Percentiles rank a stretch among this genome's conserved stretches.
Evolutionary conservation across 2,888 invertebrate species (phyloP).

Genomic region (Pocota personata): DNA sequence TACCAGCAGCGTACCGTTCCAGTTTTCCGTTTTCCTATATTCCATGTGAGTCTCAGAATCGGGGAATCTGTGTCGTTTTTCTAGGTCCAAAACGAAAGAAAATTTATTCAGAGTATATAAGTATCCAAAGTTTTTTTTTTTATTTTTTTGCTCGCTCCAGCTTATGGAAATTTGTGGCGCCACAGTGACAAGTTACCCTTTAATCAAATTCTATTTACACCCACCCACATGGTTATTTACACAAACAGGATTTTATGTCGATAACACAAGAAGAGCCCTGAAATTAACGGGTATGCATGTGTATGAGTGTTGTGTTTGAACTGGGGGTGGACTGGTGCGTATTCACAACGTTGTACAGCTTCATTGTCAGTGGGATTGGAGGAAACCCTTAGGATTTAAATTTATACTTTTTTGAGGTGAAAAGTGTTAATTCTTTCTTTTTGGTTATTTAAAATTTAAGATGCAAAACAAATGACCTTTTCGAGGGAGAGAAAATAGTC

Average conservation of each 20-base stretch:
- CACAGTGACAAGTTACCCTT: slow-evolving; percentile 78
- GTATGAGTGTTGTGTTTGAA: background rate
- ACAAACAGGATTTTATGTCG: slow-evolving; percentile 73
- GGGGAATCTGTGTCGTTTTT: slow-evolving; percentile 28
- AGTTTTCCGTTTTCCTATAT: background rate
- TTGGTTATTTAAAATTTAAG: slow-evolving; percentile 50
- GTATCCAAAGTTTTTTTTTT: slow-evolving; percentile 17
- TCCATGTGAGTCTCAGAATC: slow-evolving; percentile 11
- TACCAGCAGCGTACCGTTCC: slow-evolving; percentile 7
- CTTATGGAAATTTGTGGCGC: slow-evolving; percentile 78
- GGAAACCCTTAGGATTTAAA: slow-evolving; percentile 30
- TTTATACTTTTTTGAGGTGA: slow-evolving; percentile 22
- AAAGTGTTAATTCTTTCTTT: slow-evolving; percentile 20
- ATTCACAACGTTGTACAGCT: background rate
- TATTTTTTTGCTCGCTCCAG: slow-evolving; percentile 21
- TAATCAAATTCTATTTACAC: slow-evolving; percentile 81
- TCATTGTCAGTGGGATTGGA: slow-evolving; percentile 6
- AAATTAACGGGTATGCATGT: slow-evolving; percentile 56
- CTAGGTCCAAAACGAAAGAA: slow-evolving; percentile 52
- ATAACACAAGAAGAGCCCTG: slow-evolving; percentile 69
- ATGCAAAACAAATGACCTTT: slow-evolving; percentile 53
- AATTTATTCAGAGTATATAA: slow-evolving; percentile 35
- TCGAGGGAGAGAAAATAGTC: background rate
- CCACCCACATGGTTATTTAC: slow-evolving; percentile 74
- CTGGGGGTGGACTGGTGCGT: slow-evolving; percentile 2